Evolutionary conservation across 2,797 vertebrate genomes (phyloP).

Genomic region (Schizopygopsis pylzovi): DNA sequence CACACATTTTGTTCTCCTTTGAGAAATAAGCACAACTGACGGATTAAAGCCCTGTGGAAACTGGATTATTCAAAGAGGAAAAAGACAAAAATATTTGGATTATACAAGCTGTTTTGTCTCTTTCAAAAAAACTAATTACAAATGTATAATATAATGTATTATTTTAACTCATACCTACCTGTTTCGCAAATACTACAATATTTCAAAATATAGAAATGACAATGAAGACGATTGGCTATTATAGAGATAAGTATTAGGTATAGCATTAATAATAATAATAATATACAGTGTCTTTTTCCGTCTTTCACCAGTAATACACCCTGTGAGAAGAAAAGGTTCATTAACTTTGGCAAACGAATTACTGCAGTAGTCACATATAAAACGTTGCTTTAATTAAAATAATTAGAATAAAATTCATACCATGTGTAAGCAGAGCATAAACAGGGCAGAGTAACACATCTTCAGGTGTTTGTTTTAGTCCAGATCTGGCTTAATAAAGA

Average conservation of each 20-base stretch:
- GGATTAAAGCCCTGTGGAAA: constrained; percentile 50
- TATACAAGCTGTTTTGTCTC: constrained; percentile 1
- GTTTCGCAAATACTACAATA: not conserved
- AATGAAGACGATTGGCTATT: not conserved
- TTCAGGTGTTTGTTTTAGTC: constrained; percentile 20
- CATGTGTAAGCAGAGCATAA: constrained; percentile 55
- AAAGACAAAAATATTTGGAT: constrained; percentile 35
- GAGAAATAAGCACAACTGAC: constrained; percentile 50
- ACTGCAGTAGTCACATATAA: not conserved
- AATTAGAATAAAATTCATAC: constrained; percentile 27
- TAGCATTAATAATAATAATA: not conserved
- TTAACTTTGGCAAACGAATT: not conserved
- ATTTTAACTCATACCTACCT: not conserved
- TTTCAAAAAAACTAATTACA: not conserved
- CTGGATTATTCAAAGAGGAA: constrained; percentile 42
- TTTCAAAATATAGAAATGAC: not conserved
- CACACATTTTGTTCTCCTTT: constrained; percentile 22
- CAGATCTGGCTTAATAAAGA: constrained; percentile 2
- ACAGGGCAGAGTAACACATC: constrained; percentile 52
- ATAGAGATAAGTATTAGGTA: not conserved
- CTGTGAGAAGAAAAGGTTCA: not conserved
- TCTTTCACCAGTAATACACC: not conserved
- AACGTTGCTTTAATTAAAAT: not conserved
- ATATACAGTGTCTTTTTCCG: not conserved
- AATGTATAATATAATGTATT: not conserved